Base-by-base conservation (phyloP, 92 coral and sea anemone species). In the Galaxea fascicularis region DNA sequence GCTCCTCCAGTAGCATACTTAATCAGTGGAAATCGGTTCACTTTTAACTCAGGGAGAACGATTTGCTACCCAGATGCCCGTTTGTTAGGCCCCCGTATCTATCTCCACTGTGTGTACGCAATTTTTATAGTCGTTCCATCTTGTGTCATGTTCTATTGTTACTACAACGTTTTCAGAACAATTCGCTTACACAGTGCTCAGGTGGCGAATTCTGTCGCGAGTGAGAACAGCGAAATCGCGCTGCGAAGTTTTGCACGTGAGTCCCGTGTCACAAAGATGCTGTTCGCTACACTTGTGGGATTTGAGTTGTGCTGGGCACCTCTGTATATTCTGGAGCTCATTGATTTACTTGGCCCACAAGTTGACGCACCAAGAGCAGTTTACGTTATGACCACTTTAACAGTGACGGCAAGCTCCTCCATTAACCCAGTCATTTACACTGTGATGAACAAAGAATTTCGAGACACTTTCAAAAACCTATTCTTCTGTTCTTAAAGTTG, bases 271-370 rank as follows among this genome's bases (percentile, higher is more conserved):
- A 58, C 64, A 21, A 58, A 21, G 24, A 58, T 58, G 64, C 64
- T 58, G 22, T 58, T 58, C 64, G 64, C n/a, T 18, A 58, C 64
- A 58, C 8, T 58, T 10, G 64, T 58, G 64, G 64, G 22, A 3
- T 58, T 58, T 18, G 22, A 58, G 2, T 58, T 58, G 64, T 58
- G 64, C 64, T 58, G 64, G 64, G n/a, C n/a, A 58, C 64, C 64
- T 10, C n/a, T 58, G n/a, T 58, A 58, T 58, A 21, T 21, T 10
- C n/a, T 58, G 64, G 64, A 58, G n/a, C 4, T 58, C 8, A 21
- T 21, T 14, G 64, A 17, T 18, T 58, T 58, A 24, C 8, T 58
- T 58, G 22, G n/a, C 64, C 10, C 4, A 1, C 22, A 58, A 17
- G 22, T 58, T 18, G 26, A 58, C 26, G 64, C 64, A 58, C 64